phyloP scores from a whole-genome alignment of 2,888 invertebrate genomes.

The Sesamia inferens region DNA sequence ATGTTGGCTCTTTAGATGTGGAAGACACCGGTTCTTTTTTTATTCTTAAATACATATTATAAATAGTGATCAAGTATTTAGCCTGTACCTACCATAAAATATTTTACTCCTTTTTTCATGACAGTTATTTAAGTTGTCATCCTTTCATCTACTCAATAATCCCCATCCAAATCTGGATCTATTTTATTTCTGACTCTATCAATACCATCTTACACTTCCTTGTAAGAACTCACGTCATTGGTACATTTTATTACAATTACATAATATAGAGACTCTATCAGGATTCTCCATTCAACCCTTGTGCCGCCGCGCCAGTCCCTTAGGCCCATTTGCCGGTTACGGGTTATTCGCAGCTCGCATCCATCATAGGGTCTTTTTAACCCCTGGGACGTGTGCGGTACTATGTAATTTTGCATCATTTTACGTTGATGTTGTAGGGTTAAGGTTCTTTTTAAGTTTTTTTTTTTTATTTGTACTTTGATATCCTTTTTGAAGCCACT shows the following conservation, averaged over 20 bases:
- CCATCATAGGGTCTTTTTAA: constrained; percentile 52
- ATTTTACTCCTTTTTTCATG: too few relatives aligned
- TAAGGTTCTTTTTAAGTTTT: constrained; percentile 13
- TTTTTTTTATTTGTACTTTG: not conserved
- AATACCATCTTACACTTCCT: constrained; percentile 12
- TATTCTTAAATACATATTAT: too few relatives aligned
- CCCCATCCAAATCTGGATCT: not conserved
- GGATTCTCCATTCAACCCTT: constrained; percentile 40
- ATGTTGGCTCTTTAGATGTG: not conserved
- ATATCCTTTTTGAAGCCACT: not conserved
- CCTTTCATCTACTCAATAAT: not conserved
- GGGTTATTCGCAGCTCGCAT: constrained; percentile 51
- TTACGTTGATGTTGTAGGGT: constrained; percentile 46
- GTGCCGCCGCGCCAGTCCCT: constrained; percentile 45
- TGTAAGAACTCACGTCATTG: not conserved
- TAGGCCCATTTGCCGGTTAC: constrained; percentile 61
- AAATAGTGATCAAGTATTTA: too few relatives aligned
- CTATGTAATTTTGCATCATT: constrained; percentile 57
- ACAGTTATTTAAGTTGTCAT: too few relatives aligned
- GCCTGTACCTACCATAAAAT: too few relatives aligned
- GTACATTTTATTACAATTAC: constrained; percentile 45
- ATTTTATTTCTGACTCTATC: not conserved
- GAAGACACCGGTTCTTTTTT: not conserved
- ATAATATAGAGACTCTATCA: constrained; percentile 45
- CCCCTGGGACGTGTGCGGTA: constrained; percentile 45